These are phyloP conservation scores for Stegana nigrithorax DNA, from an alignment of 2,888 invertebrate genomes.

Conservation along the genomic window DNA sequence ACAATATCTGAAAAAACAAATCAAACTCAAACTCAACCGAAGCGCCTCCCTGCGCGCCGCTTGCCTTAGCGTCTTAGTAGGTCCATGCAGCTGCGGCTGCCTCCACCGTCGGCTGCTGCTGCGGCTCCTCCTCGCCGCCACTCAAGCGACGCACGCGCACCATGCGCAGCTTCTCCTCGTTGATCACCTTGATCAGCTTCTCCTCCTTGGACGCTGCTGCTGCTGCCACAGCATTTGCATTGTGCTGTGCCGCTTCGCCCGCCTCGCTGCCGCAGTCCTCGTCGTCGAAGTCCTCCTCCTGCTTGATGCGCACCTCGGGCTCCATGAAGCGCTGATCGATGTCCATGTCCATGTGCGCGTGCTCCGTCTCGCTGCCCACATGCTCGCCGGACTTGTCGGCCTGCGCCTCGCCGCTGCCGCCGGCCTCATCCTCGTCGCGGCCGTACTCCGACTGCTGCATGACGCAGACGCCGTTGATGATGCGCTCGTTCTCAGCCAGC, in stretches of 20 bases:
- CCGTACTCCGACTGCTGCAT: constrained; percentile 83
- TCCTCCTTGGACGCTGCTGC: constrained; percentile 27
- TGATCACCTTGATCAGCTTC: constrained; percentile 50
- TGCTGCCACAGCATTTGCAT: background rate
- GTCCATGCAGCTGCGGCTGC: constrained; percentile 46
- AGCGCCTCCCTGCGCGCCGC: background rate
- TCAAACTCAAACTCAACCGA: constrained; percentile 1
- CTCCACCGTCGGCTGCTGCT: constrained; percentile 28
- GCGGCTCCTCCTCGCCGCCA: constrained; percentile 43
- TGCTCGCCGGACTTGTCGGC: constrained; percentile 19
- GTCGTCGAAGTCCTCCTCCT: constrained; percentile 65
- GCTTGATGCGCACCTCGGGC: constrained; percentile 65
- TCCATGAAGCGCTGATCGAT: constrained; percentile 65
- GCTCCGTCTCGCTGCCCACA: constrained; percentile 43
- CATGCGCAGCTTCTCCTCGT: constrained; percentile 61
- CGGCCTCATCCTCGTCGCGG: constrained; percentile 73
- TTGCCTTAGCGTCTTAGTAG: constrained; percentile 47
- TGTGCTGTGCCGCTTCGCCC: constrained; percentile 19
- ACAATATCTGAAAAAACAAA: constrained; percentile 12
- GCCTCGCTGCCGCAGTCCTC: constrained; percentile 41
- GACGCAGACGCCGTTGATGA: constrained; percentile 94
- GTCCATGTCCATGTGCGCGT: constrained; percentile 48
- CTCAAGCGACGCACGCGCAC: constrained; percentile 59
- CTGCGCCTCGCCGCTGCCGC: constrained; percentile 69
- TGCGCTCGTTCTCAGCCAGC: constrained; percentile 77